Percentiles rank a stretch among this genome's conserved stretches.
These are phyloP conservation scores for Peromyscus attwateri DNA, from an alignment of 2,797 vertebrate species.

Conservation along the genomic window DNA sequence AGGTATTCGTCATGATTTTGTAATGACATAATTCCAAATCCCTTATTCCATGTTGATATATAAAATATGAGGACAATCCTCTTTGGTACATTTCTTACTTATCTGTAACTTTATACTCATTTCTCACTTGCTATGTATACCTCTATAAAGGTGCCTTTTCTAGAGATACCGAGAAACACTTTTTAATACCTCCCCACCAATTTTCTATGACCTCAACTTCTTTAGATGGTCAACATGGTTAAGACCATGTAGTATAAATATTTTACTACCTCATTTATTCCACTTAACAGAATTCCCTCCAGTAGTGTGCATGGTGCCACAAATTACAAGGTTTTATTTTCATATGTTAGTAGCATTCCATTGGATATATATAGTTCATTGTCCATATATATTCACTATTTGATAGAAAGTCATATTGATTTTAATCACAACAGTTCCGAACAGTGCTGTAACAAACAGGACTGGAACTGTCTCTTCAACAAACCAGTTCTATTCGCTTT, in stretches of 20 bases:
- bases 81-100: not conserved
- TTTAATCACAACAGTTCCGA: not conserved
- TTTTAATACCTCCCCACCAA: not conserved
- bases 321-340: not conserved
- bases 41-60: not conserved
- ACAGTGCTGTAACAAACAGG: not conserved
- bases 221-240: not conserved
- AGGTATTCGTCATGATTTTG: not conserved
- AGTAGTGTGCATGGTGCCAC: not conserved
- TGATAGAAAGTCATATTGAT: not conserved
- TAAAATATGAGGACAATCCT: not conserved
- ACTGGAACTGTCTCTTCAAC: not conserved
- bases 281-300: not conserved
- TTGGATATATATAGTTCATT: not conserved
- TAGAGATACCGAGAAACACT: too few species aligned
- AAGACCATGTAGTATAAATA: not conserved
- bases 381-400: not conserved
- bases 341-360: not conserved
- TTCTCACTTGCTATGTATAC: not conserved
- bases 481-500: not conserved
- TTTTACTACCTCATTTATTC: not conserved
- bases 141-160: not conserved
- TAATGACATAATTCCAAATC: not conserved
- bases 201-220: not conserved
- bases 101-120: not conserved